A percentile compares a stretch with the other conserved stretches of the same genome.
These are phyloP conservation scores for Indri indri DNA, from an alignment of 2,113 vertebrate species.

Conservation along the genomic window DNA sequence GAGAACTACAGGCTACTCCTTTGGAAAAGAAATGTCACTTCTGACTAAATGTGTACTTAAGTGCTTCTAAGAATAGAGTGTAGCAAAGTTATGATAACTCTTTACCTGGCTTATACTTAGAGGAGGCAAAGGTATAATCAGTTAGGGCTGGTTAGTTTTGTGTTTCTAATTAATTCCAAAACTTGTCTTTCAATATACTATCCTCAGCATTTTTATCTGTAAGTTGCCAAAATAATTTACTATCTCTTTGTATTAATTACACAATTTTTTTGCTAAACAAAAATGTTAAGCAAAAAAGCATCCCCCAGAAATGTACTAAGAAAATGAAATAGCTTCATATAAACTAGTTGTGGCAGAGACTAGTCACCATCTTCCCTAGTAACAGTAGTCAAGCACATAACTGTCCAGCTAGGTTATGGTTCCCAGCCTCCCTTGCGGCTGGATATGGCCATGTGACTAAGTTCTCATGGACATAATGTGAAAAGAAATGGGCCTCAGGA, in stretches of 20 bases:
- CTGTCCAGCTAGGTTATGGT: background rate
- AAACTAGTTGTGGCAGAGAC: background rate
- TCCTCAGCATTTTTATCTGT: background rate
- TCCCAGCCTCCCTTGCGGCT: background rate
- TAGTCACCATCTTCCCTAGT: background rate
- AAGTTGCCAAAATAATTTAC: slow-evolving; percentile 13
- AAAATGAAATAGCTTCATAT: background rate
- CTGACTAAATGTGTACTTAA: background rate
- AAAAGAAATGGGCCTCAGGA: background rate
- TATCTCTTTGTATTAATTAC: background rate
- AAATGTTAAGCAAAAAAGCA: background rate
- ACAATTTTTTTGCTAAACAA: background rate
- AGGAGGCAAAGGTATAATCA: background rate
- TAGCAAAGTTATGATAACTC: background rate
- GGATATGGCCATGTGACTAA: background rate
- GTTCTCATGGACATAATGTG: background rate
- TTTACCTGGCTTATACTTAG: background rate
- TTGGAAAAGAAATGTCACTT: background rate
- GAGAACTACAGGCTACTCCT: background rate
- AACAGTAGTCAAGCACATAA: background rate
- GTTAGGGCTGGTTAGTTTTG: background rate
- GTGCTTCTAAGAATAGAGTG: background rate
- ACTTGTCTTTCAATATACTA: background rate
- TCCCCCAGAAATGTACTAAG: background rate
- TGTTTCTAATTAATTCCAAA: slow-evolving; percentile 35